phyloP scores from a whole-genome alignment of 2,797 vertebrate species.

The Salarias fasciatus region DNA sequence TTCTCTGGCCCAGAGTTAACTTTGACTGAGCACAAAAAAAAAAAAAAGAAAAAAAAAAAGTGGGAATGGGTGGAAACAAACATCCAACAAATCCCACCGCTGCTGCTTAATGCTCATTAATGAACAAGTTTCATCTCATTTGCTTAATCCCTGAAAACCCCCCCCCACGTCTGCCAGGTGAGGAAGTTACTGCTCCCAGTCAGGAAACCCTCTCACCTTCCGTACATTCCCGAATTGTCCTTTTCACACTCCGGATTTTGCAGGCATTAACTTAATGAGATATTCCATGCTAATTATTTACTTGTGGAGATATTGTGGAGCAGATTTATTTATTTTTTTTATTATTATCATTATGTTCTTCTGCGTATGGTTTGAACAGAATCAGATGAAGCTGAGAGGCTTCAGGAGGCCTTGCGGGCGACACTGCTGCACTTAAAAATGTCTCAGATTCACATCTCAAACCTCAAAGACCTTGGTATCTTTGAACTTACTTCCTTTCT shows the following conservation, averaged over 20 bases:
- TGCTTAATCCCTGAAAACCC: slow-evolving; percentile 3
- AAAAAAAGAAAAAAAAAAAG: too few relatives aligned
- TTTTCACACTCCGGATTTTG: slow-evolving; percentile 9
- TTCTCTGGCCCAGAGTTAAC: slow-evolving; percentile 10
- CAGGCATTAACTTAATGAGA: slow-evolving; percentile 4
- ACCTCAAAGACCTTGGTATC: too few relatives aligned
- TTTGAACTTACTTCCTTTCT: too few relatives aligned
- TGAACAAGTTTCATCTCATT: slow-evolving; percentile 17
- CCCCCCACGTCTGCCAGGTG: slow-evolving; percentile 1
- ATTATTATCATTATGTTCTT: too few relatives aligned
- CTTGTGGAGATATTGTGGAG: neutral
- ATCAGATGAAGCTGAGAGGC: too few relatives aligned
- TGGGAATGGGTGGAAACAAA: slow-evolving; percentile 1
- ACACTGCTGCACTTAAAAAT: too few relatives aligned
- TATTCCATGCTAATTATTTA: neutral
- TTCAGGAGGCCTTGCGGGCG: too few relatives aligned
- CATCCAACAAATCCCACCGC: slow-evolving; percentile 6
- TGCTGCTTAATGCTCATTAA: neutral
- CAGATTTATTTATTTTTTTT: neutral
- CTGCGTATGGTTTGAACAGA: too few relatives aligned
- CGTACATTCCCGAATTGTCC: neutral
- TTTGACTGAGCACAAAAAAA: slow-evolving; percentile 20
- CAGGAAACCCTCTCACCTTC: slow-evolving; percentile 13
- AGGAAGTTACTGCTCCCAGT: slow-evolving; percentile 8
- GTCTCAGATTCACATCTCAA: too few relatives aligned